Percentiles rank a stretch among this genome's conserved stretches.
Evolutionary conservation across 2,113 vertebrate species (phyloP).

Genomic region (Colistium nudipinnis): DNA sequence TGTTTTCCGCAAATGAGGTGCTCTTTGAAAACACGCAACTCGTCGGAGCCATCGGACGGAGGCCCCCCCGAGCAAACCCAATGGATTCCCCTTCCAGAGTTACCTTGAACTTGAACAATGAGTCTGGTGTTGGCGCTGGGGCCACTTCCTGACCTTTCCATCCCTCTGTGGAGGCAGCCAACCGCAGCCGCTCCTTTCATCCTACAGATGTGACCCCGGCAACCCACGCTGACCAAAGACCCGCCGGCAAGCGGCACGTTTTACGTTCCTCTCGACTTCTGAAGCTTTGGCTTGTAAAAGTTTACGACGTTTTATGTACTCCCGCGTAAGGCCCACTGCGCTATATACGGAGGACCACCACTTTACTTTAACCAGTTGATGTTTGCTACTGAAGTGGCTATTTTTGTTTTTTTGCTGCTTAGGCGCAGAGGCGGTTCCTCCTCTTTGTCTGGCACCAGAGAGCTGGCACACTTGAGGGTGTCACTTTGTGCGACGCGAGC

Average conservation of each 20-base stretch:
- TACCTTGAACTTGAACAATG: conserved; percentile 83
- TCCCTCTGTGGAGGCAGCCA: conserved; percentile 69
- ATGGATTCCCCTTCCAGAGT: conserved; percentile 73
- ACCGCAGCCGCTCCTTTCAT: conserved; percentile 75
- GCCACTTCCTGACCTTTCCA: conserved; percentile 78
- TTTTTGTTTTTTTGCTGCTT: conserved; percentile 6
- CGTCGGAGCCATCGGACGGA: conserved; percentile 42
- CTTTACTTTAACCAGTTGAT: not conserved
- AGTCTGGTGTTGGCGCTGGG: conserved; percentile 76
- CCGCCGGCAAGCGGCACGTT: conserved; percentile 36
- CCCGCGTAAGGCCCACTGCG: not conserved
- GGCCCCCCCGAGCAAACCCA: conserved; percentile 53
- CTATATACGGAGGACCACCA: not conserved
- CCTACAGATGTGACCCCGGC: conserved; percentile 70
- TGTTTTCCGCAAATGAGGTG: conserved; percentile 53
- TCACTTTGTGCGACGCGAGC: conserved; percentile 42
- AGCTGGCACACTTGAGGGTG: conserved; percentile 57
- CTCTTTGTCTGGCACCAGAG: conserved; percentile 67
- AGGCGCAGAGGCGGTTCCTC: conserved; percentile 17
- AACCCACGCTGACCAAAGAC: conserved; percentile 58
- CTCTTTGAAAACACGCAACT: conserved; percentile 49
- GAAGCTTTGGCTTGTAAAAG: conserved; percentile 26
- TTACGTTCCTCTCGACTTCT: conserved; percentile 28
- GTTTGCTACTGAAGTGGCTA: not conserved
- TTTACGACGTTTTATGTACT: conserved; percentile 8